These are phyloP conservation scores for Paracanthobrama guichenoti DNA, from an alignment of 2,113 vertebrate species.

Conservation along the genomic window DNA sequence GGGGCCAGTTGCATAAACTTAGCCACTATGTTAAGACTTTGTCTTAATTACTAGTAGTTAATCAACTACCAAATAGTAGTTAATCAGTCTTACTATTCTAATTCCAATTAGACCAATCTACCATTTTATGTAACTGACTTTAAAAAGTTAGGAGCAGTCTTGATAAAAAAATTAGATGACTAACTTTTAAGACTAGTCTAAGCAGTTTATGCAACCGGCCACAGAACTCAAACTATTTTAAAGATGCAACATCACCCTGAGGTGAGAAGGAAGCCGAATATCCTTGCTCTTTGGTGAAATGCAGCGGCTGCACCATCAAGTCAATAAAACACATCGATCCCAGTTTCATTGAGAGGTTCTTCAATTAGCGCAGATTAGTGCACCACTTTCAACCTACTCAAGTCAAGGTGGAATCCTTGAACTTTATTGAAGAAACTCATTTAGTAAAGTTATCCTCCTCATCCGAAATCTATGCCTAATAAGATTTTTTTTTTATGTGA, in stretches of 20 bases:
- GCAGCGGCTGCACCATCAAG: not conserved
- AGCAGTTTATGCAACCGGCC: no score
- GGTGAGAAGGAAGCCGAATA: slow-evolving; percentile 16
- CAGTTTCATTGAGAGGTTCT: slow-evolving; percentile 22
- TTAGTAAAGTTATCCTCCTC: not conserved
- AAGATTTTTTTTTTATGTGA: not conserved
- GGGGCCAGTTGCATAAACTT: no score
- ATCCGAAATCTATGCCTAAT: slow-evolving; percentile 1
- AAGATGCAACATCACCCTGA: not conserved
- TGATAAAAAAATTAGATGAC: no score
- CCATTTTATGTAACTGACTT: no score
- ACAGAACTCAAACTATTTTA: slow-evolving; percentile 22
- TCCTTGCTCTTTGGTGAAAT: slow-evolving; percentile 29
- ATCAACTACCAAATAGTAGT: no score
- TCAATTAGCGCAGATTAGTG: slow-evolving; percentile 2
- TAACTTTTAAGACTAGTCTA: no score
- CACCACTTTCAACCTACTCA: slow-evolving; percentile 20
- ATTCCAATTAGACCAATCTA: no score
- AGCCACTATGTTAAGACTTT: no score
- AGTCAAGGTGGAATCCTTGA: slow-evolving; percentile 31
- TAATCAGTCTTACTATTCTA: no score
- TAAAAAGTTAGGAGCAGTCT: no score
- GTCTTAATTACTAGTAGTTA: no score
- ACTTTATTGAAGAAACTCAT: slow-evolving; percentile 17
- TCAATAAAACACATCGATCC: slow-evolving; percentile 30